A percentile compares a stretch with the other conserved stretches of the same genome.
These are phyloP conservation scores for Orthonyx spaldingii DNA, from an alignment of 2,113 vertebrate genomes.

Conservation along the genomic window DNA sequence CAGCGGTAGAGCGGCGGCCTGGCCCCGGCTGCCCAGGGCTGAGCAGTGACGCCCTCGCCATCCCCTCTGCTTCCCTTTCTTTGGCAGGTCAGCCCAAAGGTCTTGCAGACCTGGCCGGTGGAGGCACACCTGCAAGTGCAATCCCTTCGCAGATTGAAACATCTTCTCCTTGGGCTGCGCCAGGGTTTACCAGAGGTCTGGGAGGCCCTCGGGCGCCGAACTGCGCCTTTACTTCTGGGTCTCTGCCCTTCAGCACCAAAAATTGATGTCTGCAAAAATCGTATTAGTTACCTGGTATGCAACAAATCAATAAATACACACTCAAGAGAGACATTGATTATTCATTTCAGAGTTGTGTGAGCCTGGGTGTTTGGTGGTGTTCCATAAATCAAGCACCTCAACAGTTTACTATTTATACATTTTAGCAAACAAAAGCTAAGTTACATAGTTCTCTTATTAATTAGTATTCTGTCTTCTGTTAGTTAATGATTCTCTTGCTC, in stretches of 20 bases:
- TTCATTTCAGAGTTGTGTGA: neutral
- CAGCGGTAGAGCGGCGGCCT: neutral
- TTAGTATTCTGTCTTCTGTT: neutral
- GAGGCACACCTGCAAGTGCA: neutral
- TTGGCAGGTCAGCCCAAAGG: neutral
- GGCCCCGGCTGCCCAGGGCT: accelerated
- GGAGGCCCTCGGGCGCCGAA: accelerated
- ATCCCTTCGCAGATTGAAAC: neutral
- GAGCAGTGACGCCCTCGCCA: accelerated
- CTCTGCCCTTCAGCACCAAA: neutral
- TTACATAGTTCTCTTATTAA: neutral
- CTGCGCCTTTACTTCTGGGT: accelerated
- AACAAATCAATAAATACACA: neutral
- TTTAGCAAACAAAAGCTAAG: neutral
- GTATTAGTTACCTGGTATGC: neutral
- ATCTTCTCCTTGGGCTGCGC: neutral
- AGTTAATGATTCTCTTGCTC: neutral
- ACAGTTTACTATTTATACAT: neutral
- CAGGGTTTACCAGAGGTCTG: accelerated
- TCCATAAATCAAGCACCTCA: neutral
- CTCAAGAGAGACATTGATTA: neutral
- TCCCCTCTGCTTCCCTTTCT: accelerated
- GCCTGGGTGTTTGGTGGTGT: neutral
- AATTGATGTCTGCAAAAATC: neutral
- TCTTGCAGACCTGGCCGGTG: accelerated